A percentile compares a stretch with the other conserved stretches of the same genome.
Conservation (phyloP, 2,113 vertebrate species). For the Melanotaenia duboulayi region DNA sequence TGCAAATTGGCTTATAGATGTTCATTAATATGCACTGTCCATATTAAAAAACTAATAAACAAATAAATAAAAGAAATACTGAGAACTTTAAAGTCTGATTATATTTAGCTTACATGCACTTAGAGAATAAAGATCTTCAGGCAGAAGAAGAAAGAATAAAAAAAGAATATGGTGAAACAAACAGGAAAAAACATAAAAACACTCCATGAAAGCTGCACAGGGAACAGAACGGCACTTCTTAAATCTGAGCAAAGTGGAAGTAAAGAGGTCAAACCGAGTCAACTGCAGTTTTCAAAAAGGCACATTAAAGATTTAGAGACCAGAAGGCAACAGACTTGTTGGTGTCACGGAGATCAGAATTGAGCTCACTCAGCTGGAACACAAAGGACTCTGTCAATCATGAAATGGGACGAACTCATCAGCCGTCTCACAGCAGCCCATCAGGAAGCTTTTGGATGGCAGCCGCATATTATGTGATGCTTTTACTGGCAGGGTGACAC, state of each 20-base stretch:
- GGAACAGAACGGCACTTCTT: neutral
- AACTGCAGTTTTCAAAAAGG: neutral
- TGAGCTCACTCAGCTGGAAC: conserved; percentile 18
- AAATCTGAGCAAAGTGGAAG: neutral
- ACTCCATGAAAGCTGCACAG: neutral
- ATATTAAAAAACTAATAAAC: too few species aligned
- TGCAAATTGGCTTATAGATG: too few species aligned
- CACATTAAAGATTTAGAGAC: neutral
- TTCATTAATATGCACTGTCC: too few species aligned
- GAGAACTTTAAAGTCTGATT: too few species aligned
- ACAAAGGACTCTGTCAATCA: conserved; percentile 1
- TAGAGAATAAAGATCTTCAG: too few species aligned
- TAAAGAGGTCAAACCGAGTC: conserved; percentile 10
- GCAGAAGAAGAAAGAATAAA: neutral
- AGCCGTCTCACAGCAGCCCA: neutral
- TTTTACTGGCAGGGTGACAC: neutral
- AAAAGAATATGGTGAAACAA: neutral
- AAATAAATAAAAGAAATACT: too few species aligned
- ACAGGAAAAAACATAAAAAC: neutral
- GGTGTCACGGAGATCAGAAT: conserved; percentile 2
- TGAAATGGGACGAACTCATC: neutral
- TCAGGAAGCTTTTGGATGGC: neutral
- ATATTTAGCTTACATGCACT: too few species aligned
- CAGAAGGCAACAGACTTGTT: conserved; percentile 6
- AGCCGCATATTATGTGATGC: neutral